Base-by-base conservation (phyloP, 2,888 invertebrate species). In the Myopa tessellatipennis region DNA sequence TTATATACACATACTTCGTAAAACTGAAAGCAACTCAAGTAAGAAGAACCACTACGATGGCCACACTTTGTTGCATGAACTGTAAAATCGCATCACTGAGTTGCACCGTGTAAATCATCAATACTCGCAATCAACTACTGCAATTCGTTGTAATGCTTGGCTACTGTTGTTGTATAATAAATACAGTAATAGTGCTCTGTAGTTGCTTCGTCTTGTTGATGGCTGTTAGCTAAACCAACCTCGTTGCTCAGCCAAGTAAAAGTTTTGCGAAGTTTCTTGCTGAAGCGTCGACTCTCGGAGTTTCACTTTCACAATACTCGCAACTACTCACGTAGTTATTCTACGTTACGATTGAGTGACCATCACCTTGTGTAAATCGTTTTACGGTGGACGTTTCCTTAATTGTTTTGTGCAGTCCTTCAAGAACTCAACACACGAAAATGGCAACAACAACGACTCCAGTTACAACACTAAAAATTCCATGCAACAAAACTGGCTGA, bases 311-410 rank as follows among this genome's bases (percentile, higher is more conserved):
- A 72, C 60, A 60, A 72, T 68, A 45, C 38, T 72, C 45, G 45
- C 0, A 45, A 45, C 45, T 45, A 26, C 26, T 45, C 45, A 45
- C 10, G 45, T 45, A 45, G 10, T 45, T 10, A 45, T 45, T 1
- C 3, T 60, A 40, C 52, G 76, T 76, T 76, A 36, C 71, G 65
- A 52, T 63, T 76, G 76, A 76, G 76, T 76, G 76, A 76, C 70
- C 60, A 71, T 40, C 76, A 45, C 45, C 55, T 40, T 40, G 67
- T n/a, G 45, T 26, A 69, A 76, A 76, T 76, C 60, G 61, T 76
- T 76, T 72, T 40, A 72, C 36, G 60, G 38, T 72, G n/a, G 45
- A 45, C 45, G 26, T 55, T 71, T 71, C 36, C 70, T 71, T 26
- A 71, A 72, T 58, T 58, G 60, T 60, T 72, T 60, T 72, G 34